Evolutionary conservation across 2,888 invertebrate genomes (phyloP), one percentile per base, ranked within the genome.

Genomic region (Zootermopsis nevadensis): DNA sequence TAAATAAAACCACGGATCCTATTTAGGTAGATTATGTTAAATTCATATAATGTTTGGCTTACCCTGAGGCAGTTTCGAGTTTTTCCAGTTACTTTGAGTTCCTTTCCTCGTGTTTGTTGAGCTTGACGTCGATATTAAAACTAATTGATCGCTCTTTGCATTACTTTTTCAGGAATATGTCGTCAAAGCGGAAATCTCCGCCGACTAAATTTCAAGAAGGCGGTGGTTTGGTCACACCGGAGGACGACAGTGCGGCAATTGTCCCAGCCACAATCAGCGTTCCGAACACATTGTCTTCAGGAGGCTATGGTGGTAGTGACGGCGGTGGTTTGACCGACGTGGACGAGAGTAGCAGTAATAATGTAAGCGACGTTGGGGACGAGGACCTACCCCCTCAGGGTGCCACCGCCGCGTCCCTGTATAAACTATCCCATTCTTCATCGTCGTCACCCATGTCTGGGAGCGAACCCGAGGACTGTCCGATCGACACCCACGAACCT

Each of bases 161-260:
- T 66, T 66, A 4, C 7, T 53, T 30, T 48, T 55, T 86, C 94
- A 95, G 95, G 94, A 97, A 94, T 92, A 97, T 97, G 97, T 97
- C 97, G 94, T 97, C 97, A 92, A 97, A 97, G 94, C 94, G 97
- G 91, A 97, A 97, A 92, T 97, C 97, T 90, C 97, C 97, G 90
- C 97, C 97, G 90, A 96, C 96, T 88, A 97, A 97, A 93, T 93
- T 97, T 91, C 93, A 93, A 89, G 96, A 97, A 93, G 94, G 95
- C 92, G 91, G 88, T 92, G 90, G 92, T 87, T 66, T 35, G 35
- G 60, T 60, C n/a, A 33, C 80, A 74, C 53, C 79, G 66, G 81
- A 89, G 85, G 89, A 88, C 88, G 91, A 91, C 87, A 92, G 92
- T 87, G 91, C 82, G 66, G 10, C 42, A 38, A 27, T 81, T 30